phyloP scores from a whole-genome alignment of 2,797 vertebrate species.

The Agapornis canus region DNA sequence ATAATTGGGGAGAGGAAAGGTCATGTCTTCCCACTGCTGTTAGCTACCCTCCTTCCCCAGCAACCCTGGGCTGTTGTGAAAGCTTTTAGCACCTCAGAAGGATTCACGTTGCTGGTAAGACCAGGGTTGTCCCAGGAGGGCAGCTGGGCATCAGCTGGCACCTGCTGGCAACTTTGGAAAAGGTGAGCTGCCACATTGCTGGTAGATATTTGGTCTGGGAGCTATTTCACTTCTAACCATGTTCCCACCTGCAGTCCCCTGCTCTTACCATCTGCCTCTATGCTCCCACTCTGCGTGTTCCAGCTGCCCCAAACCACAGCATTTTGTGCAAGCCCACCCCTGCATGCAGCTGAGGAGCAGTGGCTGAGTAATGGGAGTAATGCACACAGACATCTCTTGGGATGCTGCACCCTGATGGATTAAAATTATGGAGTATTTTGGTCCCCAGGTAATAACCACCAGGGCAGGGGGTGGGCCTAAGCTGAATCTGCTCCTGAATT shows the following conservation, averaged over 20 bases:
- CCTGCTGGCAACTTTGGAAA: neutral
- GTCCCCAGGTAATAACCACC: neutral
- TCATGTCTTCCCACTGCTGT: neutral
- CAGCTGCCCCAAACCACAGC: neutral
- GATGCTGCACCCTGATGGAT: neutral
- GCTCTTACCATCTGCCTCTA: neutral
- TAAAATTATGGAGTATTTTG: neutral
- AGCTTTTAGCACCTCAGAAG: conserved; percentile 14
- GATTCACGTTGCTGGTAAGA: neutral
- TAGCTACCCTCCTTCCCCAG: neutral
- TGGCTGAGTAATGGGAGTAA: neutral
- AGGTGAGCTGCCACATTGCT: neutral
- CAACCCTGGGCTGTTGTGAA: neutral
- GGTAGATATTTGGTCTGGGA: neutral
- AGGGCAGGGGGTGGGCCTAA: neutral
- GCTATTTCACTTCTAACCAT: neutral
- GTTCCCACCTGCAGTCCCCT: neutral
- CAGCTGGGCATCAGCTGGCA: neutral
- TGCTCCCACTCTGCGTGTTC: neutral
- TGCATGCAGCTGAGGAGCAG: neutral
- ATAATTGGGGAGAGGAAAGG: conserved; percentile 39
- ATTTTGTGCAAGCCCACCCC: neutral
- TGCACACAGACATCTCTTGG: neutral
- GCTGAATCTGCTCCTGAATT: neutral
- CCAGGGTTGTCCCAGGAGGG: neutral